phyloP scores from a whole-genome alignment of 1,140 invertebrate genomes.

The Euglossa dilemma region DNA sequence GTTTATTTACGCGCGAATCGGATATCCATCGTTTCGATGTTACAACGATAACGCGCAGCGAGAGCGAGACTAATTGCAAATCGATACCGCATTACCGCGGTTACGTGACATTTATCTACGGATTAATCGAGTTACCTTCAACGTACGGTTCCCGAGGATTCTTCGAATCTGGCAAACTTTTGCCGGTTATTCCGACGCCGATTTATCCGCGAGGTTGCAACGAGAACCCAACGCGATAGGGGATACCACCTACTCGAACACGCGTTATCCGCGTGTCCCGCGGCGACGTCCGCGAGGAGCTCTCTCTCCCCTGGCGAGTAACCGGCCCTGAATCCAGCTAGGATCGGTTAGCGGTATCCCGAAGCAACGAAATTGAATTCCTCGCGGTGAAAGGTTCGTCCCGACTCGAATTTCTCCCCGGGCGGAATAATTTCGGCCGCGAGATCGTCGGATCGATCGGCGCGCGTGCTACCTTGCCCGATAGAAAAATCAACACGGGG shows the following conservation, averaged over 20 bases:
- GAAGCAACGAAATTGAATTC: constrained; percentile 64
- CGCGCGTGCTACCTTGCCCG: not conserved
- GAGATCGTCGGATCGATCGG: constrained; percentile 60
- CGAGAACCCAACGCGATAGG: not conserved
- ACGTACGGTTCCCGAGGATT: not conserved
- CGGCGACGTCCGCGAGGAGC: not conserved
- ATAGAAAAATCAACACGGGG: not conserved
- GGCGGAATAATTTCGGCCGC: constrained; percentile 66
- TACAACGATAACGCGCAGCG: not conserved
- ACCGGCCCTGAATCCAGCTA: constrained; percentile 7
- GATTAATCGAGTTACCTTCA: not conserved
- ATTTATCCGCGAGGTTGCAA: not conserved
- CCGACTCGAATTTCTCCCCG: constrained; percentile 42
- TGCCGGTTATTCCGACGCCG: no score
- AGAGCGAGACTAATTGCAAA: constrained; percentile 20
- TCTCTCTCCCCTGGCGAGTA: not conserved
- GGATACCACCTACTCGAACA: not conserved
- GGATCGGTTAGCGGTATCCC: constrained; percentile 30
- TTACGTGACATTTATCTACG: not conserved
- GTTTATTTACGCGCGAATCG: not conserved
- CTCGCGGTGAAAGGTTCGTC: constrained; percentile 37
- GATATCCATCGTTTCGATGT: not conserved
- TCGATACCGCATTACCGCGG: not conserved
- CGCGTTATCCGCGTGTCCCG: not conserved
- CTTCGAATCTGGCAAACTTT: not conserved